Percentiles rank a stretch among this genome's conserved stretches.
These are phyloP conservation scores for Mastomys natalensis DNA, from an alignment of 2,113 vertebrate species.

Conservation along the genomic window DNA sequence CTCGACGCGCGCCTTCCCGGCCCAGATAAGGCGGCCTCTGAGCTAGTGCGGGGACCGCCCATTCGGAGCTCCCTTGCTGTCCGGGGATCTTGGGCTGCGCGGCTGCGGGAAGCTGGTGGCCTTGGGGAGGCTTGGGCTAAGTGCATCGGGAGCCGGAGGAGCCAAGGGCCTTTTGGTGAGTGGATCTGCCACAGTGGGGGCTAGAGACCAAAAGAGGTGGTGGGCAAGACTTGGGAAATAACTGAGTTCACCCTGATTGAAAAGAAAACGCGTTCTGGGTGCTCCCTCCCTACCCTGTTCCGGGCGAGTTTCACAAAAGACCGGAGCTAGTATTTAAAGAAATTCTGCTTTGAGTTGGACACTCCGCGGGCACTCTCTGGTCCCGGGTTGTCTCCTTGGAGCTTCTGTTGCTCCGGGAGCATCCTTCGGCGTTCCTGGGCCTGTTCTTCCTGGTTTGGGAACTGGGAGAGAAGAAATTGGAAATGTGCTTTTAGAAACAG, in stretches of 20 bases:
- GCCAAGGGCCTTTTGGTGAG: conserved; percentile 59
- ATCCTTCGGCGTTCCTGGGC: neutral
- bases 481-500: neutral
- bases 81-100: neutral
- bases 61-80: neutral
- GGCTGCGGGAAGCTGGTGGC: neutral
- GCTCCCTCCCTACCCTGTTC: neutral
- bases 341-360: neutral
- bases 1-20: neutral
- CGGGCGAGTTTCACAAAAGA: neutral
- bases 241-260: neutral
- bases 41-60: neutral
- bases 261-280: neutral
- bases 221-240: neutral
- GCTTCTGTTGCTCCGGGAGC: neutral
- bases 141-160: neutral
- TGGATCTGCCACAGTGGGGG: neutral
- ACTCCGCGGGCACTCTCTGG: neutral
- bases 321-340: neutral
- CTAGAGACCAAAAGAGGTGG: neutral
- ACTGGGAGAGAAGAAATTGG: conserved; percentile 64
- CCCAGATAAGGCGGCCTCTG: conserved; percentile 60
- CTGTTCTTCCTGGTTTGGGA: neutral
- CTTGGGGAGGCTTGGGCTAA: neutral
- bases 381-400: conserved; percentile 57